Evolutionary conservation across 2,113 vertebrate species (phyloP), one percentile per base, ranked within the genome.

Genomic region (Lathamus discolor): DNA sequence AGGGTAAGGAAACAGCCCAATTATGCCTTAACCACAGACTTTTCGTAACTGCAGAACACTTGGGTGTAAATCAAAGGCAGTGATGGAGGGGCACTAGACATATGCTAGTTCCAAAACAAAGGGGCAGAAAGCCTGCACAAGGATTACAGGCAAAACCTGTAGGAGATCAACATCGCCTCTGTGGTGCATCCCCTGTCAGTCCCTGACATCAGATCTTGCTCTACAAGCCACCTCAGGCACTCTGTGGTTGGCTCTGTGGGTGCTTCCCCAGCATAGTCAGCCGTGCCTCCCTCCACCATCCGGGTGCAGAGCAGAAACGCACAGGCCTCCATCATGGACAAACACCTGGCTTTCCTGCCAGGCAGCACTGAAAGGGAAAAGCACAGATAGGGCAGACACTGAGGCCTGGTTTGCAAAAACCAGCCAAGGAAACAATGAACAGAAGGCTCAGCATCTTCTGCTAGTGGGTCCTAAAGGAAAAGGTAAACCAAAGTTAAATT

Each of bases 201-300:
- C 59, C 20, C 19, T 85, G 28, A 33, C 29, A 31, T 78, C 39
- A 91, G 61, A 75, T 75, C 39, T 70, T 85, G 17, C 57, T 64
- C 10, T 76, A 22, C 44, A 79, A 64, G 78, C 24, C 8, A 57
- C 43, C 23, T 35, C 14, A 41, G 46, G 23, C 18, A 12, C 31
- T 75, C 59, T 0, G 0, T 19, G 69, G 23, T 39, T 93, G 81
- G 7, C 48, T 76, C 29, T 73, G 19, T 61, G 55, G 28, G 33
- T 46, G 39, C 13, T 1, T 91, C 25, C n/a, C 76, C 24, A 41
- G 82, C 69, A 67, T 31, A 41, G 78, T 12, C 54, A 90, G n/a
- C 41, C 0, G 0, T 43, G 33, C 24, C 64, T 44, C 5, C 24
- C 64, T 44, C 5, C 31, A 6, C n/a, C 2, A 0, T 10, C n/a